phyloP scores from a whole-genome alignment of 2,797 vertebrate species.

The Cyclura pinguis region DNA sequence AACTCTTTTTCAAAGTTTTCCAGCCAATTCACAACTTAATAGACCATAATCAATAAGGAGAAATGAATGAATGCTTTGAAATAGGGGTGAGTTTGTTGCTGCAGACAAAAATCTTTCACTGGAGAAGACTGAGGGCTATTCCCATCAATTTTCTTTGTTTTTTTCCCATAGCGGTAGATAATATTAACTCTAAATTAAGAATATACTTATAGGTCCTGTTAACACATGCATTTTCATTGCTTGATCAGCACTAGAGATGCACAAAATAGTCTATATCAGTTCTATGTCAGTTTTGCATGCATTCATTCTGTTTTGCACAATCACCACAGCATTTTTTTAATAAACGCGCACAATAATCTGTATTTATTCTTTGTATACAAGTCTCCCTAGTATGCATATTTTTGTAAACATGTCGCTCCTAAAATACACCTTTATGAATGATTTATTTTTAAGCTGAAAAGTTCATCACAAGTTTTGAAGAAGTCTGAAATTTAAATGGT shows the following conservation, averaged over 20 bases:
- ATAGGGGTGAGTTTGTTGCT: neutral
- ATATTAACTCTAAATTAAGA: neutral
- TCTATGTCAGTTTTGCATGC: too few relatives aligned
- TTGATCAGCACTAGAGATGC: neutral
- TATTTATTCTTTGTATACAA: too few relatives aligned
- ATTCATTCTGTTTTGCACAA: too few relatives aligned
- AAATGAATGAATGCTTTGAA: slow-evolving; percentile 1
- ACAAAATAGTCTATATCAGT: neutral
- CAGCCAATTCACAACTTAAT: slow-evolving; percentile 20
- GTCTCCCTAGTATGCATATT: too few relatives aligned
- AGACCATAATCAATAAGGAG: neutral
- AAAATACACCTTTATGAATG: too few relatives aligned
- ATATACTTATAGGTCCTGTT: neutral
- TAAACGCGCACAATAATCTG: too few relatives aligned
- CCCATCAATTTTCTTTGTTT: slow-evolving; percentile 1
- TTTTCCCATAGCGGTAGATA: neutral
- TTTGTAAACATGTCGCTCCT: too few relatives aligned
- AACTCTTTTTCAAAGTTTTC: slow-evolving; percentile 19
- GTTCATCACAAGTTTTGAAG: too few relatives aligned
- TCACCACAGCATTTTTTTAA: too few relatives aligned
- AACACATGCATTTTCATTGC: neutral
- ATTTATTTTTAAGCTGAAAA: too few relatives aligned
- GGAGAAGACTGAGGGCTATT: neutral
- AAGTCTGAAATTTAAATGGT: too few relatives aligned
- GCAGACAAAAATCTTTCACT: neutral